phyloP scores from a whole-genome alignment of 1,140 invertebrate genomes.

The Capitella teleta region DNA sequence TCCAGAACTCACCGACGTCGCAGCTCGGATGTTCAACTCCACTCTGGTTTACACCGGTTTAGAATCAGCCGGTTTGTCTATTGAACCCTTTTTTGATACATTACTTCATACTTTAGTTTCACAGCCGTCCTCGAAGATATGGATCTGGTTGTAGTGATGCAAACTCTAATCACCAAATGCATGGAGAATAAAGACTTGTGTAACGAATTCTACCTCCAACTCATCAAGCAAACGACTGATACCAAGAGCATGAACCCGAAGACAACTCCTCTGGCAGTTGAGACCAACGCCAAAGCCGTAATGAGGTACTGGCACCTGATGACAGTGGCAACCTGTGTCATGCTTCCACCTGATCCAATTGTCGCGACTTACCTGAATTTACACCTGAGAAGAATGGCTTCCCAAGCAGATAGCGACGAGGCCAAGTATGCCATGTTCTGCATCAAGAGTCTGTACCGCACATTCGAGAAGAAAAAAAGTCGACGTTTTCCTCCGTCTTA shows the following conservation, averaged over 20 bases:
- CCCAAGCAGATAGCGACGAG: conserved; percentile 81
- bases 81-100: neutral
- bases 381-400: conserved; percentile 75
- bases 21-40: conserved; percentile 54
- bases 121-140: conserved; percentile 14
- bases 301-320: conserved; percentile 84
- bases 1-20: conserved; percentile 65
- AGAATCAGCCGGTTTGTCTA: conserved; percentile 47
- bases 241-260: too few species aligned
- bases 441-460: conserved; percentile 77
- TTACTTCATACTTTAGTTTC: neutral
- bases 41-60: conserved; percentile 69
- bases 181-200: conserved; percentile 67
- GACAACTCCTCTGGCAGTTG: too few species aligned
- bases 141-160: conserved; percentile 76
- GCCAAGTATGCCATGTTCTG: conserved; percentile 88
- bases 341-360: conserved; percentile 69
- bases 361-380: conserved; percentile 79
- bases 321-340: conserved; percentile 74
- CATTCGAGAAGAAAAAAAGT: conserved; percentile 72
- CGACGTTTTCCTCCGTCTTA: conserved; percentile 83
- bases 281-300: conserved; percentile 78
- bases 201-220: conserved; percentile 82
- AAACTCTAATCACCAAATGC: conserved; percentile 76
- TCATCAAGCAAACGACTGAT: conserved; percentile 90